Conservation (phyloP, 2,797 vertebrate species). For the Myotis vivesi region DNA sequence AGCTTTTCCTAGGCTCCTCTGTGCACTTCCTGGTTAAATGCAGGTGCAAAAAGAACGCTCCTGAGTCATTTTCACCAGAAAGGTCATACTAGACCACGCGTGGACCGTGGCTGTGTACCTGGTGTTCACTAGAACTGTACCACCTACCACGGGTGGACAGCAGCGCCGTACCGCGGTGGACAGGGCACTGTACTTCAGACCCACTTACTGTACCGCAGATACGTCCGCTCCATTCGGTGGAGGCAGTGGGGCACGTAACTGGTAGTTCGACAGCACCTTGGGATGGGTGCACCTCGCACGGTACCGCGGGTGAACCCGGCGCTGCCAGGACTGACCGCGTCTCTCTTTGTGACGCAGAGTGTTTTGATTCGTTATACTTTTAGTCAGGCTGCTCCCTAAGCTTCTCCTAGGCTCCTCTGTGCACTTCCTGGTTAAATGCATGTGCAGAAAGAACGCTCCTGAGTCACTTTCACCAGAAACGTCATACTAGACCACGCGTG, state of each 20-base stretch:
- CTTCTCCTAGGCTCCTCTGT: neutral
- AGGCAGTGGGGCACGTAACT: no score
- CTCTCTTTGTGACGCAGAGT: neutral
- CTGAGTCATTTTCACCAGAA: neutral
- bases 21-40: neutral
- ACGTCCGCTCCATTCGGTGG: no score
- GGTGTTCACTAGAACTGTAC: neutral
- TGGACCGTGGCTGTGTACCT: no score
- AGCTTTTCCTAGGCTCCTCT: neutral
- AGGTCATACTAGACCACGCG: fast-evolving
- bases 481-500: fast-evolving
- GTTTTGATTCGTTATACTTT: fast-evolving
- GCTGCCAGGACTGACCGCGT: no score
- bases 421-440: neutral
- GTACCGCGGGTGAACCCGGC: no score
- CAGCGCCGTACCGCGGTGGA: no score
- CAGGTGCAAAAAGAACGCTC: neutral
- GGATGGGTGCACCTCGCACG: no score
- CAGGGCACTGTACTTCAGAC: no score
- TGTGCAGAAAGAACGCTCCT: neutral
- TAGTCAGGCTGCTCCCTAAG: neutral
- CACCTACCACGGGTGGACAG: no score
- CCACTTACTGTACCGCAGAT: no score
- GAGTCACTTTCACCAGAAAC: neutral
- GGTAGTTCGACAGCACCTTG: no score